Evolutionary conservation across 2,113 vertebrate species (phyloP).

Genomic region (Callospermophilus lateralis): DNA sequence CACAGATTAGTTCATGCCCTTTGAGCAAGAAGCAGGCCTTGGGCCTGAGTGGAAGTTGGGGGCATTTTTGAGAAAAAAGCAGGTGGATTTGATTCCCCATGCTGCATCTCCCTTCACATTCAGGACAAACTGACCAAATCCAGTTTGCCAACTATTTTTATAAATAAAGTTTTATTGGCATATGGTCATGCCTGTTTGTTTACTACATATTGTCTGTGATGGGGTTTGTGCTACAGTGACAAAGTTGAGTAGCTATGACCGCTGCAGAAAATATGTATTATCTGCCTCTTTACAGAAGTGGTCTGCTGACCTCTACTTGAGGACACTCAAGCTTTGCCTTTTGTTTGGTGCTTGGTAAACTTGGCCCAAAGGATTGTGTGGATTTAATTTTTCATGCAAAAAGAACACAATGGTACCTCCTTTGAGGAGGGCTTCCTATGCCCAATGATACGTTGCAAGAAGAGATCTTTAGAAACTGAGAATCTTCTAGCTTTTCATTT

Average conservation of each 20-base stretch:
- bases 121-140: not conserved
- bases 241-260: not conserved
- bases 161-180: constrained; percentile 1
- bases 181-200: not conserved
- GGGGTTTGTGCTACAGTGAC: not conserved
- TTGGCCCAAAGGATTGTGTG: not conserved
- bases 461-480: constrained; percentile 11
- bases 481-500: not conserved
- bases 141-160: not conserved
- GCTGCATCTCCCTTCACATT: not conserved
- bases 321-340: not conserved
- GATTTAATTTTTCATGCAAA: constrained; percentile 50
- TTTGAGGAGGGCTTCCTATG: not conserved
- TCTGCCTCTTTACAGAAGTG: not conserved
- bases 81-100: not conserved
- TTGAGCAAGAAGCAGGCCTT: not conserved
- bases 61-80: not conserved
- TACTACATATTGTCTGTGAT: not conserved
- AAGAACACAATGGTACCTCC: not conserved
- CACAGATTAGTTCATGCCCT: not conserved
- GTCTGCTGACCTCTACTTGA: not conserved
- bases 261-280: not conserved
- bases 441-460: not conserved
- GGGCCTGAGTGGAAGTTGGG: not conserved
- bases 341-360: not conserved